A percentile compares a stretch with the other conserved stretches of the same genome.
phyloP scores from a whole-genome alignment of 1,140 invertebrate genomes.

The Drosophila rhopaloa region DNA sequence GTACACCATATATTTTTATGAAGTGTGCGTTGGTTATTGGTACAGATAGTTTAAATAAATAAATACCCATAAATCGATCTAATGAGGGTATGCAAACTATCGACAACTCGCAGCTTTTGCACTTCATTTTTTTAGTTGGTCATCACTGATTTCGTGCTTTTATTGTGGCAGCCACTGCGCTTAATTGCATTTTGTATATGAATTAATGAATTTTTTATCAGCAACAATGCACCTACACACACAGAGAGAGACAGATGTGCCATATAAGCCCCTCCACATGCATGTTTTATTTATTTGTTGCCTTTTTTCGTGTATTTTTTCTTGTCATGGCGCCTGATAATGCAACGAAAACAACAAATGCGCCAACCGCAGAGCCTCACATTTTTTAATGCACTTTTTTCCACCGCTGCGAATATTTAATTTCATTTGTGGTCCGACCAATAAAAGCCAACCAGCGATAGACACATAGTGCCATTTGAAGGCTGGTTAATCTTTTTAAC shows the following conservation, averaged over 20 bases:
- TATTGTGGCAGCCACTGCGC: conserved; percentile 76
- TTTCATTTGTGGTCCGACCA: conserved; percentile 72
- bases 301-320: conserved; percentile 41
- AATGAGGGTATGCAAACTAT: conserved; percentile 12
- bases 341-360: conserved; percentile 68
- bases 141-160: conserved; percentile 53
- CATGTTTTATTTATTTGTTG: conserved; percentile 69
- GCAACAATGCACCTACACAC: conserved; percentile 52
- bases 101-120: neutral
- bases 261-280: conserved; percentile 53
- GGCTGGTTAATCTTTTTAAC: conserved; percentile 31
- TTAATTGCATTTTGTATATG: conserved; percentile 83
- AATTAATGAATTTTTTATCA: conserved; percentile 84
- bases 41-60: neutral
- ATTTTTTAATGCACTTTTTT: conserved; percentile 43
- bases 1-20: no score
- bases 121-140: conserved; percentile 43
- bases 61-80: neutral
- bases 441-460: conserved; percentile 33
- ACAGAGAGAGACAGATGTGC: conserved; percentile 58
- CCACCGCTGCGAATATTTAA: conserved; percentile 63
- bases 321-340: conserved; percentile 69
- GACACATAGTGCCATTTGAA: conserved; percentile 29
- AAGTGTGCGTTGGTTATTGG: neutral
- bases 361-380: conserved; percentile 66